A percentile compares a stretch with the other conserved stretches of the same genome.
phyloP scores from a whole-genome alignment of 2,113 vertebrate genomes.

The Dasyprocta punctata region DNA sequence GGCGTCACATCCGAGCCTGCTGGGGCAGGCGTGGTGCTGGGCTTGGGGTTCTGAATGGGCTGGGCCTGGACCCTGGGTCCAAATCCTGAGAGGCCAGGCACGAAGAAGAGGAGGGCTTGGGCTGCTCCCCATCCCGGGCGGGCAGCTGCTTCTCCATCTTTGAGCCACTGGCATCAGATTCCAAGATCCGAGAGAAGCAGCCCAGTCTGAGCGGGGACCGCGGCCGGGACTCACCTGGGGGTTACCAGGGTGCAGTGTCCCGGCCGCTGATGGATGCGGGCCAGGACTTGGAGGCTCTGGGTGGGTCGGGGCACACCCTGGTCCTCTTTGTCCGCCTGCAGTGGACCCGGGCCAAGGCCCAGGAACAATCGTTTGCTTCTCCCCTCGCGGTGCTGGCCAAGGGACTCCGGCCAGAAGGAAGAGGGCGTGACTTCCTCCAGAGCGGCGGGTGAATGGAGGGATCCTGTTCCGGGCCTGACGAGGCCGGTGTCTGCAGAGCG shows the following conservation, averaged over 20 bases:
- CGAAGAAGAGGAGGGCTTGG: not conserved
- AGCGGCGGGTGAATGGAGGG: constrained; percentile 79
- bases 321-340: not conserved
- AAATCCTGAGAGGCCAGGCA: accelerated
- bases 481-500: constrained; percentile 76
- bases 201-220: not conserved
- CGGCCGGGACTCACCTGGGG: accelerated
- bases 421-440: constrained; percentile 83
- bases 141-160: not conserved
- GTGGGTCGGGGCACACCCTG: accelerated
- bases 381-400: constrained; percentile 66
- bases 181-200: not conserved
- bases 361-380: constrained; percentile 72
- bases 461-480: constrained; percentile 82
- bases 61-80: not conserved
- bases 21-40: too few species aligned
- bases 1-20: not conserved
- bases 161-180: not conserved
- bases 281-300: not conserved
- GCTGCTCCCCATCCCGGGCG: accelerated
- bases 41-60: not conserved
- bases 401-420: constrained; percentile 72
- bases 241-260: accelerated
- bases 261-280: accelerated
- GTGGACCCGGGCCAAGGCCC: not conserved